Evolutionary conservation across 2,113 vertebrate genomes (phyloP).

Genomic region (Embiotoca jacksoni): DNA sequence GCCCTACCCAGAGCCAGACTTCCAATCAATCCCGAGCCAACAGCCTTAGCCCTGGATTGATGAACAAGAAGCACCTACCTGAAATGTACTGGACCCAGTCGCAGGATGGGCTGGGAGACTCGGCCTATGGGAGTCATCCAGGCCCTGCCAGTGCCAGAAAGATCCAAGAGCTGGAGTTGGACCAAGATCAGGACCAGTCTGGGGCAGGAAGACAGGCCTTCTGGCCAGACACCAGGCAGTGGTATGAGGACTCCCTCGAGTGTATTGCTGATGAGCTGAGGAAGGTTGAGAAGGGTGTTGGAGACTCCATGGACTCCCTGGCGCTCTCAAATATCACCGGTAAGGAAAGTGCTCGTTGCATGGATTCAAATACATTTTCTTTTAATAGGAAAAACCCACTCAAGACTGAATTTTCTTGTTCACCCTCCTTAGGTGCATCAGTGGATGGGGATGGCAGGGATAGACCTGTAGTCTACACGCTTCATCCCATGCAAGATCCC

Average conservation of each 20-base stretch:
- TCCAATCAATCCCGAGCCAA: conserved; percentile 80
- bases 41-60: conserved; percentile 84
- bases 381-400: background rate
- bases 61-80: conserved; percentile 92
- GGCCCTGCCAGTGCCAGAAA: conserved; percentile 94
- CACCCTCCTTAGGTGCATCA: conserved; percentile 86
- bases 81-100: conserved; percentile 97
- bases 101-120: conserved; percentile 95
- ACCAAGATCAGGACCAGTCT: conserved; percentile 84
- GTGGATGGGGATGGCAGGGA: conserved; percentile 91
- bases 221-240: conserved; percentile 86
- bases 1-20: conserved; percentile 73
- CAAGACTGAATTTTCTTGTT: background rate
- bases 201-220: conserved; percentile 77
- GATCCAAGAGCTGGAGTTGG: conserved; percentile 94
- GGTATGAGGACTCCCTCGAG: conserved; percentile 94
- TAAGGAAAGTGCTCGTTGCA: conserved; percentile 66
- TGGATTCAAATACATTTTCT: background rate
- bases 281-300: conserved; percentile 89
- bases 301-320: conserved; percentile 95
- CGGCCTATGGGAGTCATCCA: conserved; percentile 95
- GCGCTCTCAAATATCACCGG: conserved; percentile 97
- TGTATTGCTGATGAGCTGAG: conserved; percentile 92
- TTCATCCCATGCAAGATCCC: conserved; percentile 87
- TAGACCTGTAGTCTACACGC: conserved; percentile 86